These are phyloP conservation scores for Propithecus perrieri DNA, from an alignment of 2,797 vertebrate genomes.

Conservation along the genomic window DNA sequence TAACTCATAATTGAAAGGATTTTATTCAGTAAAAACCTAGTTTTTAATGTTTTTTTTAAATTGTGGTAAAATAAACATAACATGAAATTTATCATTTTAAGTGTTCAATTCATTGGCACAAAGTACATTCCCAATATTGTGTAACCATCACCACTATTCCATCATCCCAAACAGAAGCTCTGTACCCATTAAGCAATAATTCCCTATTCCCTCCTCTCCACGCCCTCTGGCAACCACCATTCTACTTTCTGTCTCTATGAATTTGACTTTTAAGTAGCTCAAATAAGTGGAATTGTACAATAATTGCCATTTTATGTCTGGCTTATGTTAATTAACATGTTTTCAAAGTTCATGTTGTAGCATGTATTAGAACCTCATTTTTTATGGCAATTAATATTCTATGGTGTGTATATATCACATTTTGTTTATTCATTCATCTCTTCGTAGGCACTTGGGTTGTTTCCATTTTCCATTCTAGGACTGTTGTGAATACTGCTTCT, in stretches of 20 bases:
- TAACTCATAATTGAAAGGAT: neutral
- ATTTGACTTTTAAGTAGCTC: neutral
- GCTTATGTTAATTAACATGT: neutral
- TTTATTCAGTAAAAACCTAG: neutral
- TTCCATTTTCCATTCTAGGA: neutral
- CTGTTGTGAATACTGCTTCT: neutral
- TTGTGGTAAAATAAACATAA: neutral
- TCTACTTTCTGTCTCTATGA: neutral
- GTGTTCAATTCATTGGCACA: neutral
- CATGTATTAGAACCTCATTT: constrained; percentile 9
- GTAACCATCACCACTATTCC: constrained; percentile 10
- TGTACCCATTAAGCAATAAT: neutral
- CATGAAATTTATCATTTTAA: neutral
- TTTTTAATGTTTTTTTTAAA: neutral
- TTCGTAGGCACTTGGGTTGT: neutral
- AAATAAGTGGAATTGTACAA: neutral
- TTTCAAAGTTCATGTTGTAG: neutral
- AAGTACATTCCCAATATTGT: neutral
- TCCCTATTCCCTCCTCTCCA: neutral
- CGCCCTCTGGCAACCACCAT: neutral
- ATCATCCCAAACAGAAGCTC: constrained; percentile 22
- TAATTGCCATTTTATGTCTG: neutral
- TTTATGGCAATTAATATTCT: neutral
- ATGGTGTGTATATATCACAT: neutral
- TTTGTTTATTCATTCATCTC: neutral